phyloP scores from a whole-genome alignment of 2,113 vertebrate genomes.

The Myotis brandtii region DNA sequence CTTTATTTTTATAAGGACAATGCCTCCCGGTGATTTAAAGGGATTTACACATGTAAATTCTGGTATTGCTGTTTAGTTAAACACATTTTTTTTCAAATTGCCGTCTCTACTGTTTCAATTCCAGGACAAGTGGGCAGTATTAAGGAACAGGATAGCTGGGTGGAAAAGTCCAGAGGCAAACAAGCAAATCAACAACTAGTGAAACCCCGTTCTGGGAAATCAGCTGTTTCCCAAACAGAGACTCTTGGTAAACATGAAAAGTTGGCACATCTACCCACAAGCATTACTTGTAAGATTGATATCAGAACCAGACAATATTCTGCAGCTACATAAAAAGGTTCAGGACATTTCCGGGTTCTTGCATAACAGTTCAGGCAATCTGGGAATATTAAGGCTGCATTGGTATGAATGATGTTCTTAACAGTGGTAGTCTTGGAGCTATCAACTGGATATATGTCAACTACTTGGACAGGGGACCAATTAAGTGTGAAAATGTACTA shows the following conservation, averaged over 20 bases:
- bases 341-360: not conserved
- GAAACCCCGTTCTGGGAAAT: not conserved
- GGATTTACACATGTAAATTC: not conserved
- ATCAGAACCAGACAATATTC: not conserved
- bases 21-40: not conserved
- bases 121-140: not conserved
- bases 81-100: not conserved
- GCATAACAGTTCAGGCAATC: not conserved
- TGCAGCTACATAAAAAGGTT: not conserved
- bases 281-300: not conserved
- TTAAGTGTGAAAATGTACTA: not conserved
- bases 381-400: not conserved
- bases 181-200: not conserved
- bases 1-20: constrained; percentile 13
- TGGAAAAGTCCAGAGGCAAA: not conserved
- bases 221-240: not conserved
- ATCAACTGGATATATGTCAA: not conserved
- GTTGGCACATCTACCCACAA: not conserved
- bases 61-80: not conserved
- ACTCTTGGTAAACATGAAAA: not conserved
- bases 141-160: not conserved
- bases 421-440: not conserved
- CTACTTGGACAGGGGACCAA: not conserved
- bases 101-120: not conserved
- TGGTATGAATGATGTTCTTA: not conserved